Evolutionary conservation across 2,888 invertebrate genomes (phyloP), one percentile per base, ranked within the genome.

Genomic region (Taphrorychus bicolor): DNA sequence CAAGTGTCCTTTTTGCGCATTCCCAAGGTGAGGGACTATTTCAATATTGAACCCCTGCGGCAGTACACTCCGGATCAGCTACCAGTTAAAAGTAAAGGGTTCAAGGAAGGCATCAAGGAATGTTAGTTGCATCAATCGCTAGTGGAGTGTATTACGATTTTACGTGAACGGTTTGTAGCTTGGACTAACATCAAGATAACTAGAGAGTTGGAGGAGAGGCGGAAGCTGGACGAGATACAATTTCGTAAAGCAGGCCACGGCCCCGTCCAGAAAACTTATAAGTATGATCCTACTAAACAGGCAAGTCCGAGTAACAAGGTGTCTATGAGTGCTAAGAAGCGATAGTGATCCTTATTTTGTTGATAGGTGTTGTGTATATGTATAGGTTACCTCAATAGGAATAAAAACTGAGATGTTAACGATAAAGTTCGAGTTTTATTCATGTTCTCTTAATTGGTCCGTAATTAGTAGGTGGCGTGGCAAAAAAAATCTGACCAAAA

Each of bases 211-310:
- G 89, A 91, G 70, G 92, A 94, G 41, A 85, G 95, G 62, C 87
- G 89, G 75, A 84, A 89, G 69, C 81, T 91, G 71, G 95, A 97
- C 80, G 89, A 90, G 75, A 84, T 92, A 71, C 87, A 90, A 59
- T 97, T 97, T 78, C 88, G 89, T 66, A 87, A 87, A 80, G 95
- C 96, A 0, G 97, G 96, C 9, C 89, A 89, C 78, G 95, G 94
- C 0, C 93, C 97, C 0, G 77, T 97, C 49, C 87, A 90, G 40
- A 96, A 94, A 82, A 97, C 97, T 0, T 97, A 88, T 78, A 90
- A 92, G 81, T 90, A 88, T 79, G 92, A 97, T 82, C 96, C 97
- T 1, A 90, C 90, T 56, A 89, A 89, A 76, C 79, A 82, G 58
- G 56, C 5, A 4, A 18, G 7, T 11, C 73, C 70, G 65, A 67